Conservation (phyloP, 2,888 invertebrate species). For the Anthoptus insignis region DNA sequence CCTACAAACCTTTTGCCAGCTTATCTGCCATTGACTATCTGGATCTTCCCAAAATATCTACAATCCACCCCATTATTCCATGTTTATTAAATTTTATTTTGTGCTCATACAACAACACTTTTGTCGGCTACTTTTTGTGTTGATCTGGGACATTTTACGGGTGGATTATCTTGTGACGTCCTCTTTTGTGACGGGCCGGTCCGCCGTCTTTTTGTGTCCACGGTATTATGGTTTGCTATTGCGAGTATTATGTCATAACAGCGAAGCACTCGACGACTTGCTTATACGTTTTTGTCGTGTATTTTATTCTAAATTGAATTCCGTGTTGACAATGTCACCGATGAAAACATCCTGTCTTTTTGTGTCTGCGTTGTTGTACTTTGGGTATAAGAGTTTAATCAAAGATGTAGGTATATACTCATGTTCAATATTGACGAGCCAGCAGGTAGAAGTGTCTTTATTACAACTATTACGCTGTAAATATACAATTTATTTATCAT, state of each 20-base stretch:
- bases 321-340: constrained; percentile 78
- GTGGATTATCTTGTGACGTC: constrained; percentile 80
- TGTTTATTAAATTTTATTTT: constrained; percentile 87
- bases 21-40: constrained; percentile 84
- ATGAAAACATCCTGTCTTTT: constrained; percentile 80
- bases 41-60: constrained; percentile 79
- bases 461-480: no score
- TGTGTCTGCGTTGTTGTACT: constrained; percentile 53
- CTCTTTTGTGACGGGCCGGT: constrained; percentile 71
- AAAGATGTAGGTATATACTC: constrained; percentile 47
- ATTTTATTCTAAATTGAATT: constrained; percentile 82
- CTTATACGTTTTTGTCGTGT: constrained; percentile 68
- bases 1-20: constrained; percentile 84
- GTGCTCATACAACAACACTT: constrained; percentile 86
- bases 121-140: constrained; percentile 82
- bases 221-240: constrained; percentile 80
- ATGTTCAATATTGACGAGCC: constrained; percentile 48
- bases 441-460: constrained; percentile 30
- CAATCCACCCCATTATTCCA: constrained; percentile 75
- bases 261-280: constrained; percentile 74
- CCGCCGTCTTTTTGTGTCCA: constrained; percentile 79
- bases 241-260: constrained; percentile 87
- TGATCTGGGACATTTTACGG: constrained; percentile 86
- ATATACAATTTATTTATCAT: no score
- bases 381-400: constrained; percentile 56